Percentiles rank a stretch among this genome's conserved stretches.
These are phyloP conservation scores for Leontopithecus rosalia DNA, from an alignment of 2,797 vertebrate species.

Conservation along the genomic window DNA sequence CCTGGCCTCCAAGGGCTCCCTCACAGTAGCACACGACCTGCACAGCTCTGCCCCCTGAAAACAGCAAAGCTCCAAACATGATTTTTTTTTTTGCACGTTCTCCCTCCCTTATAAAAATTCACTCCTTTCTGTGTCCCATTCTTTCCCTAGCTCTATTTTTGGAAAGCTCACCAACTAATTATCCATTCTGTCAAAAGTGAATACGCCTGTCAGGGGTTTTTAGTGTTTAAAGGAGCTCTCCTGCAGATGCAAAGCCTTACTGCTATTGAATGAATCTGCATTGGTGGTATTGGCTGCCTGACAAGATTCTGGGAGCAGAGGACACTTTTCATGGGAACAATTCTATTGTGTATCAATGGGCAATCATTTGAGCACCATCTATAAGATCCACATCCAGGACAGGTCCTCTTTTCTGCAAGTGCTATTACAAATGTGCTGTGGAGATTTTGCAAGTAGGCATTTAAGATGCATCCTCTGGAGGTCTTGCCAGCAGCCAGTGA, in stretches of 20 bases:
- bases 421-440: background rate
- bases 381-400: background rate
- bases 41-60: fast-evolving
- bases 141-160: background rate
- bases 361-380: background rate
- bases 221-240: background rate
- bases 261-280: background rate
- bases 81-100: background rate
- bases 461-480: background rate
- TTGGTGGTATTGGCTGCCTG: background rate
- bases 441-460: background rate
- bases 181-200: background rate
- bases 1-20: no score
- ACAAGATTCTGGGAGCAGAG: background rate
- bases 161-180: background rate
- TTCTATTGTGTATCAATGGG: background rate
- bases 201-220: background rate
- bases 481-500: background rate
- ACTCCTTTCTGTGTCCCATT: background rate
- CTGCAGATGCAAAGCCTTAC: background rate
- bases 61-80: background rate
- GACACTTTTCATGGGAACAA: background rate
- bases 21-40: background rate
- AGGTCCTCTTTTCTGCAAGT: background rate
- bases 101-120: background rate